Base-by-base conservation (phyloP, 2,797 vertebrate genomes). In the Euthynnus affinis region DNA sequence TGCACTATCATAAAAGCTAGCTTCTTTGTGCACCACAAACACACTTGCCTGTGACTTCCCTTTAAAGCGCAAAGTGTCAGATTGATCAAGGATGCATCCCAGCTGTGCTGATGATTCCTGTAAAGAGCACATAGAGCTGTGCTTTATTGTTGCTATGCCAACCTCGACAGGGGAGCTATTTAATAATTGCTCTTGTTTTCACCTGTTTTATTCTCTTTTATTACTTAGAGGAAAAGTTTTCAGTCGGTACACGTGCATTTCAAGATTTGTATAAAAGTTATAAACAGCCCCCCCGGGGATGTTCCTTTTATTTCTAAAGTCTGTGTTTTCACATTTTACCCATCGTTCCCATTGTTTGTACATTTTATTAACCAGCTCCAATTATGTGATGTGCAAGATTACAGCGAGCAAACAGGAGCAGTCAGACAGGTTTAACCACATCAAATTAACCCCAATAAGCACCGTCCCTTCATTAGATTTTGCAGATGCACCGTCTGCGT, bases 141-240 rank as follows among this genome's bases (percentile, higher is more conserved):
- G 63, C 61, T 65, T 60, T 1, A n/a, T 55, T 78, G 78, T 81
- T 85, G 70, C 70, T 48, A 74, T 65, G 86, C 69, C 78, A 81
- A 87, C 74, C 27, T 23, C 60, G 62, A 34, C 75, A 59, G 59
- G 20, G 46, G n/a, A 69, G 44, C 81, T 18, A n/a, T 61, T 73
- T 27, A 34, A 42, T 65, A 58, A 75, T 61, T 15, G 57, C 23
- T 72, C 34, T 56, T 57, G 64, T 73, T 81, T 78, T 44, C 8
- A 4, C 49, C 63, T 81, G 67, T 76, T 85, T 80, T 44, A 64
- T 60, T 66, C 37, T 3, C 9, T 71, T 73, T 81, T 37, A 74
- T 74, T 72, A 70, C 40, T 20, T 27, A 61, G 17, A 75, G n/a
- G 59, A 25, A 67, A 22, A 23, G 49, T 72, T 71, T 44, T 62